Conservation (phyloP, 2,113 vertebrate genomes). For the Mirounga angustirostris region DNA sequence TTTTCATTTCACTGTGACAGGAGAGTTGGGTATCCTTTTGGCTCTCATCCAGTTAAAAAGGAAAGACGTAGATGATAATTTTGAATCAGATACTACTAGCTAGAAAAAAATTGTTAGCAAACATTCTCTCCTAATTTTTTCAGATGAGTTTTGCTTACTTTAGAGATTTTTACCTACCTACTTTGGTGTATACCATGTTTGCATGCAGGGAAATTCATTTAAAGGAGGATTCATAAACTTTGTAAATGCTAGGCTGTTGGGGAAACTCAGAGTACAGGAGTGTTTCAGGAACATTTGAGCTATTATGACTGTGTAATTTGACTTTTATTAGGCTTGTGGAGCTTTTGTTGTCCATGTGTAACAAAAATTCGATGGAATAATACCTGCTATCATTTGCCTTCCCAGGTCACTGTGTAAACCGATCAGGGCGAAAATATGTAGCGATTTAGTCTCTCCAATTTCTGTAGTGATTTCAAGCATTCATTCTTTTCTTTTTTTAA, state of each 20-base stretch:
- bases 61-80: background rate
- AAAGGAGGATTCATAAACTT: background rate
- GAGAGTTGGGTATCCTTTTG: background rate
- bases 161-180: background rate
- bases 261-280: background rate
- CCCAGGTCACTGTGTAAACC: background rate
- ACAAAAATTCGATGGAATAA: background rate
- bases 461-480: background rate
- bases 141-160: background rate
- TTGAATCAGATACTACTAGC: background rate
- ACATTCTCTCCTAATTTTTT: background rate
- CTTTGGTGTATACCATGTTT: background rate
- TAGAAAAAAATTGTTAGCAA: background rate
- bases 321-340: background rate
- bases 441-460: background rate
- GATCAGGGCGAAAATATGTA: accelerated
- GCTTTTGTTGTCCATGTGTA: background rate
- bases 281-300: background rate
- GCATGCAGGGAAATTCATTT: background rate
- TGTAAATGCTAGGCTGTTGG: background rate
- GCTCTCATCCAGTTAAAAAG: background rate
- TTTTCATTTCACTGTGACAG: slow-evolving; percentile 50
- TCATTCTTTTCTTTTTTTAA: background rate
- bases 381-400: background rate
- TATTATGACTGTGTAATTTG: background rate